These are phyloP conservation scores for Lamellibrachia columna DNA, from an alignment of 2,888 invertebrate species.

Conservation along the genomic window DNA sequence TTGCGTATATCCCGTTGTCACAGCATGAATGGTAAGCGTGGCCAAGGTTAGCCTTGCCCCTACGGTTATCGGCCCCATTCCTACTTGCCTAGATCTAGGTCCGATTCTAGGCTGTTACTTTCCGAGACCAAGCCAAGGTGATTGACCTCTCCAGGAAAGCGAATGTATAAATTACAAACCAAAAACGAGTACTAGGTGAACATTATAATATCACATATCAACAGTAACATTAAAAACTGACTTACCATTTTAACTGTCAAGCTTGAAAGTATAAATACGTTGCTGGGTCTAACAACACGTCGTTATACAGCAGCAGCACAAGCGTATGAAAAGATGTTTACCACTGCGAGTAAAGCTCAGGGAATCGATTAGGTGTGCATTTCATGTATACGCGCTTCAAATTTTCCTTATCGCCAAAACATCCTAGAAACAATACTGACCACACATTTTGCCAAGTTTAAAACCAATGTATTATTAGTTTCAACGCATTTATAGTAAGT, in stretches of 20 bases:
- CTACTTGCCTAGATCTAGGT: not conserved
- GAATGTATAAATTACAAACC: not conserved
- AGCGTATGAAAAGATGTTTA: not conserved
- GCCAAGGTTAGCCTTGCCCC: not conserved
- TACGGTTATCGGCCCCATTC: not conserved
- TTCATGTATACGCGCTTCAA: conserved; percentile 16
- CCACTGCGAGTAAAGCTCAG: not conserved
- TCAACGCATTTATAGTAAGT: too few relatives aligned
- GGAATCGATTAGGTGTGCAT: not conserved
- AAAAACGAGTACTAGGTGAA: not conserved
- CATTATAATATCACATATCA: not conserved
- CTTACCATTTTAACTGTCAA: not conserved
- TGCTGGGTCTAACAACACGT: not conserved
- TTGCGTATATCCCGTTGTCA: not conserved
- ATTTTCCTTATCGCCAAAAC: not conserved
- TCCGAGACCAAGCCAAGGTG: not conserved
- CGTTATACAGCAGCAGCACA: not conserved
- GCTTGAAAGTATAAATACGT: not conserved
- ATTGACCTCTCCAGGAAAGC: not conserved
- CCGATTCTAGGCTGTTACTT: not conserved
- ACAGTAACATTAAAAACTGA: not conserved
- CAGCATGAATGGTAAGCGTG: not conserved
- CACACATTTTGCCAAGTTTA: too few relatives aligned
- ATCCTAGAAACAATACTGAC: too few relatives aligned
- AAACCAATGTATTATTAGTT: too few relatives aligned